Evolutionary conservation across 2,113 vertebrate species (phyloP), one percentile per base, ranked within the genome.

Genomic region (Corythaixoides concolor): DNA sequence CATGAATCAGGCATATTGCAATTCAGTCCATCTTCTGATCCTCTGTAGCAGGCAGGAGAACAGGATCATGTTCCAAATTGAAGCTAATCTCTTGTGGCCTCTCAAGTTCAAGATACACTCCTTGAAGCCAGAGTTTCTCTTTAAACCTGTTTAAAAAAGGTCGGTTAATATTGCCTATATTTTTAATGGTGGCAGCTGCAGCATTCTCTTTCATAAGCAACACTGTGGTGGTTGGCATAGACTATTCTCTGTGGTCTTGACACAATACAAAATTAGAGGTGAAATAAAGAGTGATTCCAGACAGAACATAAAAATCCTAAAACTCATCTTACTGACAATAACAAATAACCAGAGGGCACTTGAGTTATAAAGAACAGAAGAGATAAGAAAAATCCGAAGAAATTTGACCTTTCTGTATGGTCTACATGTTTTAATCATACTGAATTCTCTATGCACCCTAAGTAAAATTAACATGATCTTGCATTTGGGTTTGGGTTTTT

Each of bases 101-200:
- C 69, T 75, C 72, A 89, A 80, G 19, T 81, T 92, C 90, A 56
- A 90, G 79, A 81, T 64, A 85, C 5, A 70, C 52, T 63, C 76
- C 83, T 67, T 88, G 83, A 77, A 96, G 77, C 50, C 95, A 92
- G 23, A 76, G 16, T 74, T 93, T 93, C 63, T 97, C 75, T 89
- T 94, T 89, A 94, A 93, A 90, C 63, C 97, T 96, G 69, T 94
- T 55, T 28, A 5, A 49, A 64, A 78, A 74, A 83, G 3, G 2
- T 24, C 59, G 49, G 13, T 93, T 64, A 84, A 60, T 66, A 88
- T 63, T 43, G 14, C 6, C 4, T 26, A 3, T 59, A 35, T 86
- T 80, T 93, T 92, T 75, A 39, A 80, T 56, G 13, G 16, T 69
- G 35, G 35, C 32, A 85, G 73, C 74, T 70, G 55, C 58, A 92